Percentiles rank a stretch among this genome's conserved stretches.
phyloP scores from a whole-genome alignment of 2,113 vertebrate species.

The Corythaeola cristata region DNA sequence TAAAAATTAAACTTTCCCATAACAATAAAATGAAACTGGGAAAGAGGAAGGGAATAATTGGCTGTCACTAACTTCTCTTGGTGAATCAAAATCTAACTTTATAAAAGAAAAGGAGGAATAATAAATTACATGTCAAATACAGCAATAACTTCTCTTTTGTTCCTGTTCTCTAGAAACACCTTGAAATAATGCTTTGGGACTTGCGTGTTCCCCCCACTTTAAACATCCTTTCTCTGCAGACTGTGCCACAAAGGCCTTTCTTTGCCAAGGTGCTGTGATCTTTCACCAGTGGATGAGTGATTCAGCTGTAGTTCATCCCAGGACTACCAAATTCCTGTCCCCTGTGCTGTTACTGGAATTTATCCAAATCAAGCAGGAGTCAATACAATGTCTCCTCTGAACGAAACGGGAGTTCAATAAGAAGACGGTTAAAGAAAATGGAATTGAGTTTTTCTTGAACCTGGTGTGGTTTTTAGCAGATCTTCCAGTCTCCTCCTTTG shows the following conservation, averaged over 20 bases:
- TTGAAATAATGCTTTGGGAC: not conserved
- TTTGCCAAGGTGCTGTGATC: not conserved
- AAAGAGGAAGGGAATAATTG: not conserved
- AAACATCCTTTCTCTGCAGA: not conserved
- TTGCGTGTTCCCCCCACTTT: not conserved
- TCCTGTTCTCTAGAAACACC: not conserved
- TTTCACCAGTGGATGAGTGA: not conserved
- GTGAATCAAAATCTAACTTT: constrained; percentile 17
- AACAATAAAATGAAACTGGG: not conserved
- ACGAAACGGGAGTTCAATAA: not conserved
- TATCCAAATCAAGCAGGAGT: not conserved
- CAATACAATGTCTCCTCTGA: not conserved
- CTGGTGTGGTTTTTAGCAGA: not conserved
- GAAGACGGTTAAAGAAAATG: not conserved
- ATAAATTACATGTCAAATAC: constrained; percentile 9
- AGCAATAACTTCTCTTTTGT: not conserved
- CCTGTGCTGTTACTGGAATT: not conserved
- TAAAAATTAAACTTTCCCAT: constrained; percentile 1
- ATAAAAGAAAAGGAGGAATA: constrained; percentile 39
- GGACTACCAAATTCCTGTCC: not conserved
- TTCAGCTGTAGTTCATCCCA: not conserved
- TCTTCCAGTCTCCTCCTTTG: not conserved
- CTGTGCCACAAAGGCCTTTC: not conserved
- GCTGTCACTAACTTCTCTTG: not conserved
- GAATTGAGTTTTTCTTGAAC: not conserved